Conservation (phyloP, 2,797 vertebrate species). For the Nannoperca australis region DNA sequence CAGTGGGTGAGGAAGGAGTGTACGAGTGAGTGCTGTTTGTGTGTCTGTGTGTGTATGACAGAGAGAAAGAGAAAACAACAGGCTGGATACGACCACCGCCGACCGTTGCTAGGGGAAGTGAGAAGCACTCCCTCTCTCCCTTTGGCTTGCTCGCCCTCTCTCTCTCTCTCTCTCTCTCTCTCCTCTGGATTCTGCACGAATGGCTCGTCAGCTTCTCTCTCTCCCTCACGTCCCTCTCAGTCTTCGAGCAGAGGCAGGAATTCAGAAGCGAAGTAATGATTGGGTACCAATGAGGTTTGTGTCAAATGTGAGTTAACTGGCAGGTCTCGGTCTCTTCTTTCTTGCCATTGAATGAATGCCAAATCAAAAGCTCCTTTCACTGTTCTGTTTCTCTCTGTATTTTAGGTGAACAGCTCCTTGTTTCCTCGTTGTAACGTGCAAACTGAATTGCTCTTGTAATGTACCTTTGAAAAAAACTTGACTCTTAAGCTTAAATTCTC, state of each 20-base stretch:
- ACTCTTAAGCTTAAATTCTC: neutral
- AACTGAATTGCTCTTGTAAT: neutral
- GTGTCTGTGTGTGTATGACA: conserved; percentile 31
- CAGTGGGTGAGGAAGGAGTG: conserved; percentile 50
- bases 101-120: conserved; percentile 87
- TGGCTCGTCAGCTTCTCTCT: conserved; percentile 30
- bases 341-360: neutral
- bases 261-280: conserved; percentile 41
- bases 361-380: neutral
- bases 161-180: conserved; percentile 38
- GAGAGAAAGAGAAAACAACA: conserved; percentile 76
- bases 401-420: neutral
- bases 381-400: neutral
- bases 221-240: conserved; percentile 20
- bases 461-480: neutral
- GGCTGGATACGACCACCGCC: conserved; percentile 81
- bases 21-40: conserved; percentile 37
- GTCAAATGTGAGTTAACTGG: conserved; percentile 30
- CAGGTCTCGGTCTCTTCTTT: conserved; percentile 12
- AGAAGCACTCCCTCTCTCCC: conserved; percentile 78
- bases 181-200: conserved; percentile 29
- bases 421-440: neutral
- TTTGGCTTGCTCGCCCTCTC: conserved; percentile 64
- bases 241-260: conserved; percentile 41
- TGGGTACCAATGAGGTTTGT: conserved; percentile 26